Evolutionary conservation across 2,113 vertebrate genomes (phyloP).

Genomic region (Eurypyga helias): DNA sequence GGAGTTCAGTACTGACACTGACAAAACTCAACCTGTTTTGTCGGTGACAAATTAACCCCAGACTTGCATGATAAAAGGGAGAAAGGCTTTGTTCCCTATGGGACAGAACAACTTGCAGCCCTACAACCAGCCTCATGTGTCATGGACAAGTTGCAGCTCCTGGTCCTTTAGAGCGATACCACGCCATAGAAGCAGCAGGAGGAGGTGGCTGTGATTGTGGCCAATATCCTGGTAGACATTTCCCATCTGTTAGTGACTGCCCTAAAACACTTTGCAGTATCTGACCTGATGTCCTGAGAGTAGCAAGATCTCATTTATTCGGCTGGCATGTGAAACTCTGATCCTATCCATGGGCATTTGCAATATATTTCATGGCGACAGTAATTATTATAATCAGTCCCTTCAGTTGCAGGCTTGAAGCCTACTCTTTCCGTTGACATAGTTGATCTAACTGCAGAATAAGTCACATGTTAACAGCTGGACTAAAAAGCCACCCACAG

Average conservation of each 20-base stretch:
- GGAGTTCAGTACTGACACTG: not conserved
- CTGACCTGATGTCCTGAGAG: not conserved
- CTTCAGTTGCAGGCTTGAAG: constrained; percentile 2
- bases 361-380: constrained; percentile 3
- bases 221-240: not conserved
- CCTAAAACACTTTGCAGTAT: not conserved
- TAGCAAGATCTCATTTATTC: not conserved
- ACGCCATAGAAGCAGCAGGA: not conserved
- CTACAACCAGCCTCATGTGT: accelerated
- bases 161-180: not conserved
- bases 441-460: constrained; percentile 5
- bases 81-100: not conserved
- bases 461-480: constrained; percentile 60
- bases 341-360: not conserved
- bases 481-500: constrained; percentile 62
- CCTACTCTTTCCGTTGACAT: constrained; percentile 29
- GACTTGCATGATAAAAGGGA: not conserved
- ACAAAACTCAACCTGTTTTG: not conserved
- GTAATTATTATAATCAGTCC: constrained; percentile 43
- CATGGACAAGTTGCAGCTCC: not conserved
- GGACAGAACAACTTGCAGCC: not conserved
- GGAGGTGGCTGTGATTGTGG: not conserved
- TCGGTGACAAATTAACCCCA: not conserved
- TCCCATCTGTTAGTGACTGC: not conserved
- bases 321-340: not conserved